Conservation (phyloP, 92 coral and sea anemone species). For the Nematostella vectensis region DNA sequence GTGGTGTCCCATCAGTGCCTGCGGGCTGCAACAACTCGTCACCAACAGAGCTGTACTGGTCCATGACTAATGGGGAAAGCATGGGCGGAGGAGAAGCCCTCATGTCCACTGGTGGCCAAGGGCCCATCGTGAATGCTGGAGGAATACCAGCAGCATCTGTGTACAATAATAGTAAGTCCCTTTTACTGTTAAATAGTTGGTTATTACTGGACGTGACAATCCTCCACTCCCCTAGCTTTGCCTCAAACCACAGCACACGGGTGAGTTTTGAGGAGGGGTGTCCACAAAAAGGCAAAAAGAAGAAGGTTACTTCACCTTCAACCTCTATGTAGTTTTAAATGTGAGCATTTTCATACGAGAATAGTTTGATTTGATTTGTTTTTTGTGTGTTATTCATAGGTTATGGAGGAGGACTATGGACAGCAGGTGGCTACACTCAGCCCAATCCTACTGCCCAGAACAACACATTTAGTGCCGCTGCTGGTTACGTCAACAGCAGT, state of each 20-base stretch:
- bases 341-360: too few species aligned
- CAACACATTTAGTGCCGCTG: not conserved
- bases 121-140: slow-evolving; percentile 27
- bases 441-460: not conserved
- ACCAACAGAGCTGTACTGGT: slow-evolving; percentile 94
- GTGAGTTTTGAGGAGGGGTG: too few species aligned
- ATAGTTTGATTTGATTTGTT: too few species aligned
- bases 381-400: too few species aligned
- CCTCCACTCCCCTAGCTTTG: too few species aligned
- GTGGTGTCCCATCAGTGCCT: slow-evolving; percentile 63
- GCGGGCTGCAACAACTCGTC: slow-evolving; percentile 81
- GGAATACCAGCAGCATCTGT: slow-evolving; percentile 30
- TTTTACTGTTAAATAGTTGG: too few species aligned
- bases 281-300: too few species aligned
- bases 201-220: too few species aligned
- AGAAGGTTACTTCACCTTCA: too few species aligned
- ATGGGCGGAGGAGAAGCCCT: slow-evolving; percentile 17
- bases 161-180: slow-evolving; percentile 26
- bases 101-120: slow-evolving; percentile 35
- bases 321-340: too few species aligned
- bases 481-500: slow-evolving; percentile 28
- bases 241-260: too few species aligned
- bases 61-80: slow-evolving; percentile 31
- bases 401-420: slow-evolving; percentile 9
- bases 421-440: not conserved